Evolutionary conservation across 2,888 invertebrate genomes (phyloP).

Genomic region (Erebia aethiops): DNA sequence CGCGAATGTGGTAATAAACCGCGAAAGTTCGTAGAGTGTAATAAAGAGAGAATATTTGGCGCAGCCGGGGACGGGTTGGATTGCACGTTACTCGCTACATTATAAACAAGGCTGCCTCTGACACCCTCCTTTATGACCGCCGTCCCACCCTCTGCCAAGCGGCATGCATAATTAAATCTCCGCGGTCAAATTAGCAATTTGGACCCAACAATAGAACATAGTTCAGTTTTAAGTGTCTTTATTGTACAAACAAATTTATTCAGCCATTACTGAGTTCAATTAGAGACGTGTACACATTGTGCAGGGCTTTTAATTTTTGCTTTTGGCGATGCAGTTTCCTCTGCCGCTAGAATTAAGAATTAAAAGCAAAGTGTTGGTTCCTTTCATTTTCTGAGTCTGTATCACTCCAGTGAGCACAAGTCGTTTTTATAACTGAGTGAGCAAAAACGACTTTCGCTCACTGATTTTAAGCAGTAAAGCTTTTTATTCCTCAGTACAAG

Average conservation of each 20-base stretch:
- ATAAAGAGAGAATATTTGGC: conserved; percentile 79
- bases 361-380: not conserved
- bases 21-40: conserved; percentile 73
- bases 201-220: conserved; percentile 76
- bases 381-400: conserved; percentile 1
- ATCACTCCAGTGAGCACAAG: not conserved
- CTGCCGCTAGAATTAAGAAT: not conserved
- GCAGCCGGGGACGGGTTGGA: conserved; percentile 64
- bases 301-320: conserved; percentile 58
- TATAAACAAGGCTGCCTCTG: conserved; percentile 79
- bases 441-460: no score
- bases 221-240: conserved; percentile 77
- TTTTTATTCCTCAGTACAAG: no score
- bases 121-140: conserved; percentile 72
- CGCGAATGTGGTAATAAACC: conserved; percentile 63
- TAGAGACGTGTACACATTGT: conserved; percentile 59
- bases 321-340: conserved; percentile 46
- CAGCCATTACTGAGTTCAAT: conserved; percentile 72
- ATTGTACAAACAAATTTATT: conserved; percentile 76
- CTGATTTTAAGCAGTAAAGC: no score
- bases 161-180: conserved; percentile 82
- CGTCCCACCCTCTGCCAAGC: conserved; percentile 57
- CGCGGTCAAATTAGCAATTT: conserved; percentile 79
- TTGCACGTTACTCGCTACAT: conserved; percentile 79
- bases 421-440: no score